Conservation (phyloP, 1,140 invertebrate species). For the Adelges cooleyi region DNA sequence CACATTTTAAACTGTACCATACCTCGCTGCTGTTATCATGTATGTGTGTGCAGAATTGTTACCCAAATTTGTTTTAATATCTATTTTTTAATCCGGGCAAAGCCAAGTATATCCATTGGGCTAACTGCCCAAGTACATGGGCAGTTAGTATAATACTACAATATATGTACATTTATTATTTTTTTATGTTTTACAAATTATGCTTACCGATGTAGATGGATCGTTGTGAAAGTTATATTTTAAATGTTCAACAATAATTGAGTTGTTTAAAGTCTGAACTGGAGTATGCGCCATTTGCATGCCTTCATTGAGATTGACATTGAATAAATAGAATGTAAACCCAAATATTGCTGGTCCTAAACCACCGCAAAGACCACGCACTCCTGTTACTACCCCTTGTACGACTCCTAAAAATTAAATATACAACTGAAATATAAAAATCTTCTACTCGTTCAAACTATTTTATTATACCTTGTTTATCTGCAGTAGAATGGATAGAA, state of each 20-base stretch:
- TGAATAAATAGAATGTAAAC: slow-evolving; percentile 96
- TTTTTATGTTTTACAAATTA: not conserved
- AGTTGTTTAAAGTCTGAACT: not conserved
- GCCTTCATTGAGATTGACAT: slow-evolving; percentile 86
- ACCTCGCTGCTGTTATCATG: too few species aligned
- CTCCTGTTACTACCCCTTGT: slow-evolving; percentile 96
- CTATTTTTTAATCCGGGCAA: too few species aligned
- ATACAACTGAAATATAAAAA: not conserved
- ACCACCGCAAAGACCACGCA: slow-evolving; percentile 80
- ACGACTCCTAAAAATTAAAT: slow-evolving; percentile 57
- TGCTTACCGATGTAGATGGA: slow-evolving; percentile 17
- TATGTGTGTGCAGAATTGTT: too few species aligned
- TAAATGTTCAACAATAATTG: slow-evolving; percentile 10
- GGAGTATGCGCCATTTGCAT: slow-evolving; percentile 10
- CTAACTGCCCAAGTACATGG: too few species aligned
- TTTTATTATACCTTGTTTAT: slow-evolving; percentile 76
- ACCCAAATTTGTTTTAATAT: too few species aligned
- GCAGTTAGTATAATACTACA: not conserved
- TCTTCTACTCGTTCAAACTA: not conserved
- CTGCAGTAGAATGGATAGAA: slow-evolving; percentile 88
- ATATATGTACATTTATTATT: not conserved
- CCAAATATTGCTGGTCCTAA: slow-evolving; percentile 93
- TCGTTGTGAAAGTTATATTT: slow-evolving; percentile 15
- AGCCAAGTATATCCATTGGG: too few species aligned
- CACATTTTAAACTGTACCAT: too few species aligned